Evolutionary conservation across 2,113 vertebrate genomes (phyloP), one percentile per base, ranked within the genome.

Genomic region (Sebastes fasciatus): DNA sequence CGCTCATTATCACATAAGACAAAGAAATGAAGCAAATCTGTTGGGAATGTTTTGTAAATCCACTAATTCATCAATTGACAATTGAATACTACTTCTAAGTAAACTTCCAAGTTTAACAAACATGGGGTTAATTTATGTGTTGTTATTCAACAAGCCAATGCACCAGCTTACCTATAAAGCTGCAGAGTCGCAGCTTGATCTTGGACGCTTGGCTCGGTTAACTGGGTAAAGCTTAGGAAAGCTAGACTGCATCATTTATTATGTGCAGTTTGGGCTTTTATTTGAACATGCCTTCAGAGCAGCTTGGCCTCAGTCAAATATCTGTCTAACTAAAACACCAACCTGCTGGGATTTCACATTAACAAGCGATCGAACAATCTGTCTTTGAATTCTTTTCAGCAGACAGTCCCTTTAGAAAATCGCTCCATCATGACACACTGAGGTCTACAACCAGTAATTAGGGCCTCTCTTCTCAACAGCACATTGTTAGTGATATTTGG

Each of bases 401-500:
- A 61, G 62, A 69, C 57, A 74, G 58, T 60, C 58, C 34, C 70
- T 74, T 83, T 19, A 58, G 72, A 88, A 79, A 34, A 55, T 34
- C 9, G 54, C 21, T 73, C 70, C 23, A 54, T 74, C 57, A 26
- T 43, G 45, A 40, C 73, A 78, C 42, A 19, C 34, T 26, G 8
- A 40, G 78, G 49, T 52, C 80, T 23, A 26, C 17, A 73, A 75
- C 68, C 63, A 45, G 45, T 67, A 82, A 86, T 85, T 81, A 78
- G 63, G 14, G 52, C n/a, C 52, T 83, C 52, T 62, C 60, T n/a
- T 57, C 72, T 40, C 26, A 7, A 64, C 58, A n/a, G 70, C 51
- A 82, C 43, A 76, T 89, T 64, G 75, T 86, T 86, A 64, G 75
- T 49, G 65, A 74, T 79, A 68, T 86, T 86, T 82, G 77, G 54